These are phyloP conservation scores for Lymantria dispar DNA, from an alignment of 2,888 invertebrate genomes.

Conservation along the genomic window DNA sequence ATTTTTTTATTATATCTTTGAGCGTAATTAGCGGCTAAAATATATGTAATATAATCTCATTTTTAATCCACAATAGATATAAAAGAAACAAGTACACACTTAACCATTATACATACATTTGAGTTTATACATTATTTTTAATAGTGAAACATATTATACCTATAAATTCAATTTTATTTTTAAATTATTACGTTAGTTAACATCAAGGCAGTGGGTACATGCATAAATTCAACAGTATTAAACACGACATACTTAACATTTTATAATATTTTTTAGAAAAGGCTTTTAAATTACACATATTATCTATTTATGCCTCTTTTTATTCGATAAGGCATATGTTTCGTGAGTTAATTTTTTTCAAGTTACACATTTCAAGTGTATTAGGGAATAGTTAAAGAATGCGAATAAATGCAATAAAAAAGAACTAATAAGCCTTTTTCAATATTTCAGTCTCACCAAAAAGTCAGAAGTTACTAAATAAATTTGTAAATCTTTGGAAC, in stretches of 20 bases:
- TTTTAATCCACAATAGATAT: background rate
- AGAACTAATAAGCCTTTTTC: no score
- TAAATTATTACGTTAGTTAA: constrained; percentile 54
- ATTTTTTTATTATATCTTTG: constrained; percentile 17
- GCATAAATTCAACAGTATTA: constrained; percentile 54
- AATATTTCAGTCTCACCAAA: constrained; percentile 34
- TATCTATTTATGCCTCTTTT: constrained; percentile 21
- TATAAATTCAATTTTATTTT: constrained; percentile 53
- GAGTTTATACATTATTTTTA: constrained; percentile 45
- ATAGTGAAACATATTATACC: constrained; percentile 54
- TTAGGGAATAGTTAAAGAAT: background rate
- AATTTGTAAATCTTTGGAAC: constrained; percentile 34
- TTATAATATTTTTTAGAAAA: constrained; percentile 43
- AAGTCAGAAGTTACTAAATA: background rate
- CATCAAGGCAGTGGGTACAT: constrained; percentile 71
- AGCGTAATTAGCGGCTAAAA: constrained; percentile 38
- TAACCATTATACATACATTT: constrained; percentile 36
- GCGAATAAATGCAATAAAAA: no score
- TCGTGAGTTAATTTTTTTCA: constrained; percentile 13
- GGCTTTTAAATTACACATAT: constrained; percentile 34
- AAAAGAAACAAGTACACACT: background rate
- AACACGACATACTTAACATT: constrained; percentile 44
- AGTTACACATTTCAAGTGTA: constrained; percentile 21
- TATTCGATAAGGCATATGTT: constrained; percentile 36
- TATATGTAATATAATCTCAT: constrained; percentile 30